These are phyloP conservation scores for Leptinotarsa defecta DNA, from an alignment of 1,140 invertebrate genomes.

Conservation along the genomic window DNA sequence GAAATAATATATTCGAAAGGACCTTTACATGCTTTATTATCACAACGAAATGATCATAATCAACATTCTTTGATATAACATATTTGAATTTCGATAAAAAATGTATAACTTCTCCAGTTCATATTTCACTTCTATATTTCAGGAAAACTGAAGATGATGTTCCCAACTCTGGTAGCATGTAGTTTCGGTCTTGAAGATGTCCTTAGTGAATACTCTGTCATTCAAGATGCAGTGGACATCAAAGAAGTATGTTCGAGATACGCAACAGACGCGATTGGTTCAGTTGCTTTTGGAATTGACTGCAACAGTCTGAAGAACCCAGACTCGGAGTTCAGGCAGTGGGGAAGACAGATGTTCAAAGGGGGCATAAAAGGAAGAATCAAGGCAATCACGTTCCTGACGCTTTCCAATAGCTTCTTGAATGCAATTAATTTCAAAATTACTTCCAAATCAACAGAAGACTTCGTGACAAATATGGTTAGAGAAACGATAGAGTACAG, in stretches of 20 bases:
- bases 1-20: too few relatives aligned
- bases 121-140: conserved; percentile 10
- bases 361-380: not conserved
- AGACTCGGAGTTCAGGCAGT: conserved; percentile 53
- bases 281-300: conserved; percentile 64
- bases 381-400: not conserved
- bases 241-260: conserved; percentile 57
- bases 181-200: conserved; percentile 54
- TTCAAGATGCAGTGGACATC: conserved; percentile 55
- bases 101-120: too few relatives aligned
- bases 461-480: conserved; percentile 37
- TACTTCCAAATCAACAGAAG: not conserved
- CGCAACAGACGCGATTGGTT: conserved; percentile 63
- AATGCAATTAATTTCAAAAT: not conserved
- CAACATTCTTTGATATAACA: too few relatives aligned
- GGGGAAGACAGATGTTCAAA: conserved; percentile 52
- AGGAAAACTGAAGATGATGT: conserved; percentile 59
- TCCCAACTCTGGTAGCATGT: conserved; percentile 42
- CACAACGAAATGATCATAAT: too few relatives aligned
- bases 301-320: conserved; percentile 60
- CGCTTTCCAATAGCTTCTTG: conserved; percentile 19
- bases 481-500: conserved; percentile 57
- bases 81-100: too few relatives aligned
- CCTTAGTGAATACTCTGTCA: conserved; percentile 37
- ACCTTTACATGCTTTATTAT: too few relatives aligned